Conservation (phyloP, 2,797 vertebrate species). For the Clarias platycephalus region DNA sequence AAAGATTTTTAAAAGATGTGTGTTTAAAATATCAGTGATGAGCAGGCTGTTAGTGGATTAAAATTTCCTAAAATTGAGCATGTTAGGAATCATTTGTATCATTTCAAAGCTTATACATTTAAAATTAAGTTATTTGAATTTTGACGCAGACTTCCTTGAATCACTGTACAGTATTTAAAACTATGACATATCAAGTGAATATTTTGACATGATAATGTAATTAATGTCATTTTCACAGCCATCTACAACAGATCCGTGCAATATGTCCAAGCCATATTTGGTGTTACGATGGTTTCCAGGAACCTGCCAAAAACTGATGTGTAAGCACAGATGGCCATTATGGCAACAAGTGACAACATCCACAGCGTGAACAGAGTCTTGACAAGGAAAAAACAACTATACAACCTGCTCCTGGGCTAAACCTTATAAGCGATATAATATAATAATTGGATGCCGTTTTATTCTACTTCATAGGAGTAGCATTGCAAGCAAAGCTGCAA, state of each 20-base stretch:
- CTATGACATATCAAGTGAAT: not conserved
- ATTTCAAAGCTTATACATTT: not conserved
- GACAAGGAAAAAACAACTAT: slow-evolving; percentile 26
- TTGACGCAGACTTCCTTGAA: not conserved
- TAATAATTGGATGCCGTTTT: not conserved
- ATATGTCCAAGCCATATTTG: slow-evolving; percentile 3
- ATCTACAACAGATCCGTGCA: not conserved
- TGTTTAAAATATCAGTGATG: not conserved
- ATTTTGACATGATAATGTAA: not conserved
- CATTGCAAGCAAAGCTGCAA: not conserved
- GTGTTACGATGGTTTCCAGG: slow-evolving; percentile 47
- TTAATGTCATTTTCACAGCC: slow-evolving; percentile 20
- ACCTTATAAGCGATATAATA: too few species aligned
- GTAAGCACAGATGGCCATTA: slow-evolving; percentile 67
- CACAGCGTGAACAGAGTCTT: slow-evolving; percentile 31
- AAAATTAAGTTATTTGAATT: not conserved
- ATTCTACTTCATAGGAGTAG: not conserved
- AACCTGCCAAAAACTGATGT: slow-evolving; percentile 52
- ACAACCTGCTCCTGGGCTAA: slow-evolving; percentile 11
- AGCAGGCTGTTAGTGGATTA: not conserved
- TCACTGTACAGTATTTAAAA: not conserved
- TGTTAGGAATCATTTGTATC: not conserved
- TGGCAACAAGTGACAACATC: slow-evolving; percentile 63
- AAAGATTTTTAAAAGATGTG: too few species aligned
- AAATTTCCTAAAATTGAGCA: not conserved